phyloP scores from a whole-genome alignment of 2,113 vertebrate species.

The Epinephelus cyanopodus region DNA sequence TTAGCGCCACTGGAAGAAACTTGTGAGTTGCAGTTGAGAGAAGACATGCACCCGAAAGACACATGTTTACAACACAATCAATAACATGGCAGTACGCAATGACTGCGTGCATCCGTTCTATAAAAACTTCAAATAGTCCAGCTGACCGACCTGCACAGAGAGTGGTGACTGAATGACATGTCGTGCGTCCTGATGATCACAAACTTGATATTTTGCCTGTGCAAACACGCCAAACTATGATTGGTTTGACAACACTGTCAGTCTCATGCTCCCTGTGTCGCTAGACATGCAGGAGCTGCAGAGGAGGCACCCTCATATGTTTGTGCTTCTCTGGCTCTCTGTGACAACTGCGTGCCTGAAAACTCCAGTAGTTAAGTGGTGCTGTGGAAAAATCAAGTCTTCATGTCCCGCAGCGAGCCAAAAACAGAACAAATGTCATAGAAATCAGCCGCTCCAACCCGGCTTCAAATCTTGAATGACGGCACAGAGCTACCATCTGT shows the following conservation, averaged over 20 bases:
- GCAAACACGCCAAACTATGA: slow-evolving; percentile 12
- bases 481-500: slow-evolving; percentile 21
- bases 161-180: neutral
- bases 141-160: slow-evolving; percentile 1
- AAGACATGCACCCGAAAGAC: neutral
- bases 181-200: neutral
- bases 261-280: neutral
- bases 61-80: neutral
- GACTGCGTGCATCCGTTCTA: neutral
- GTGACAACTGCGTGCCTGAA: slow-evolving; percentile 13
- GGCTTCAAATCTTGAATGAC: slow-evolving; percentile 9
- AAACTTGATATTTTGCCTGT: slow-evolving; percentile 8
- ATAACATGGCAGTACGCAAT: neutral
- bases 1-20: neutral
- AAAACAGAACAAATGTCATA: slow-evolving; percentile 4
- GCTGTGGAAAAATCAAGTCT: slow-evolving; percentile 33
- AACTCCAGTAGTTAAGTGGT: neutral
- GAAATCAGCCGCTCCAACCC: slow-evolving; percentile 6
- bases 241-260: slow-evolving; percentile 17
- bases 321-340: neutral
- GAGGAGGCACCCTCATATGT: slow-evolving; percentile 1
- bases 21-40: neutral
- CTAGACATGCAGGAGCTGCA: slow-evolving; percentile 14
- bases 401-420: neutral
- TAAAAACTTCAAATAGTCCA: neutral